Evolutionary conservation across 2,113 vertebrate genomes (phyloP), one percentile per base, ranked within the genome.

Genomic region (Uria lomvia): DNA sequence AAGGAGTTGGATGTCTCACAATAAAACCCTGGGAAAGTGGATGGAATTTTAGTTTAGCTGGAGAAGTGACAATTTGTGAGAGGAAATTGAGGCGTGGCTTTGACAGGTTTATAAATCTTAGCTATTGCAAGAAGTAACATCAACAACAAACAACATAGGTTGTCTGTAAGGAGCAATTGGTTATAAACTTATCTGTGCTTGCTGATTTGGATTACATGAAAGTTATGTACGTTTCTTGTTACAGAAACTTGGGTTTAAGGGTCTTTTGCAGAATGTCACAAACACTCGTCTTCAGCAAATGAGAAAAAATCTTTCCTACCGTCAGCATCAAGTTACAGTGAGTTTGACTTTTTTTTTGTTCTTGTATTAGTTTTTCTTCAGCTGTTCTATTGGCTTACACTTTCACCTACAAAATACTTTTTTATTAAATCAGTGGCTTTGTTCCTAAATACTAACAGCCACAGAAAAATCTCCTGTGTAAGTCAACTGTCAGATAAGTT

Each of bases 261-360:
- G 97, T 34, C 94, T 99, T 30, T 86, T 23, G 58, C 95, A 97
- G 36, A 98, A 99, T 11, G 96, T 98, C 34, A 27, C 21, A 63
- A 56, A 45, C 17, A 73, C 86, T 77, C 98, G 45, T 90, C 92
- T 96, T 52, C 97, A 97, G 36, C 97, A 89, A n/a, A 82, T 98
- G 55, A 98, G 98, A 92, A 97, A 95, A 81, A 98, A 98, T 67
- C 96, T 99, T 22, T 98, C 99, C 12, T 60, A 97, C 42, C 97
- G 83, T 88, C 99, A 99, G 84, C 88, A 81, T 63, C 92, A 85
- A 27, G 88, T 93, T 47, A 92, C 17, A 47, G 98, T 98, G 89
- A 97, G 98, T 58, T 47, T n/a, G 18, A 9, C 42, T 50, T 59
- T 8, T 23, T 53, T n/a, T 34, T 68, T 68, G 2, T 43, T 19